Conservation (phyloP, 1,140 invertebrate genomes). For the Formica exsecta region DNA sequence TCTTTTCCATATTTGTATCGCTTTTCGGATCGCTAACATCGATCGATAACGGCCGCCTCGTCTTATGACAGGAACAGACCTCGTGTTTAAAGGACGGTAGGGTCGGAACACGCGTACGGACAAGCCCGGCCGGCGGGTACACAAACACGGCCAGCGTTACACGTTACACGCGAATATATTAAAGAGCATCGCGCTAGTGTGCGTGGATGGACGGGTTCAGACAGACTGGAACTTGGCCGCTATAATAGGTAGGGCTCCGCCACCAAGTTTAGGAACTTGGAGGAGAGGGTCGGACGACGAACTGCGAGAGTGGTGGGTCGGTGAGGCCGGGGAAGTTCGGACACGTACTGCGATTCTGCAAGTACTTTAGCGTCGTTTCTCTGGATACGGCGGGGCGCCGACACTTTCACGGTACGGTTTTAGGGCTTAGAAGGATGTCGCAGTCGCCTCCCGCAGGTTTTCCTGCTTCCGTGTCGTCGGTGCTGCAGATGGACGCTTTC, state of each 20-base stretch:
- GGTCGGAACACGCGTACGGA: slow-evolving; percentile 36
- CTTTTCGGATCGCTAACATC: slow-evolving; percentile 1
- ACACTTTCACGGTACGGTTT: slow-evolving; percentile 48
- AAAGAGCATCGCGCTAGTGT: slow-evolving; percentile 48
- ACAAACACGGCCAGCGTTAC: not conserved
- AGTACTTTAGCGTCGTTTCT: slow-evolving; percentile 60
- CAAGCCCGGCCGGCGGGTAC: not conserved
- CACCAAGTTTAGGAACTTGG: slow-evolving; percentile 64
- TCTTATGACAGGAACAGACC: slow-evolving; percentile 55
- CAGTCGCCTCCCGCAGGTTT: slow-evolving; percentile 33
- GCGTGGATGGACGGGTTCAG: slow-evolving; percentile 21
- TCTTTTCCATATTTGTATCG: slow-evolving; percentile 14
- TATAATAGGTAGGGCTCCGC: slow-evolving; percentile 53
- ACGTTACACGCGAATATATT: slow-evolving; percentile 55
- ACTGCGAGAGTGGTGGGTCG: not conserved
- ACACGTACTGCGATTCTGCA: slow-evolving; percentile 71
- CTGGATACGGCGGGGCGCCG: slow-evolving; percentile 48
- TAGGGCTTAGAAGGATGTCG: slow-evolving; percentile 18
- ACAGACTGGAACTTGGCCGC: slow-evolving; percentile 58
- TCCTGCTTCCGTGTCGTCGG: slow-evolving; percentile 38
- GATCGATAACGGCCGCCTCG: slow-evolving; percentile 12
- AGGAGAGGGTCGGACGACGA: not conserved
- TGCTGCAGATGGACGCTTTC: slow-evolving; percentile 50
- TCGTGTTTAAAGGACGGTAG: slow-evolving; percentile 32
- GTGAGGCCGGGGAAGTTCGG: slow-evolving; percentile 62